These are phyloP conservation scores for Nesidiocoris tenuis DNA, from an alignment of 2,888 invertebrate species.

Conservation along the genomic window DNA sequence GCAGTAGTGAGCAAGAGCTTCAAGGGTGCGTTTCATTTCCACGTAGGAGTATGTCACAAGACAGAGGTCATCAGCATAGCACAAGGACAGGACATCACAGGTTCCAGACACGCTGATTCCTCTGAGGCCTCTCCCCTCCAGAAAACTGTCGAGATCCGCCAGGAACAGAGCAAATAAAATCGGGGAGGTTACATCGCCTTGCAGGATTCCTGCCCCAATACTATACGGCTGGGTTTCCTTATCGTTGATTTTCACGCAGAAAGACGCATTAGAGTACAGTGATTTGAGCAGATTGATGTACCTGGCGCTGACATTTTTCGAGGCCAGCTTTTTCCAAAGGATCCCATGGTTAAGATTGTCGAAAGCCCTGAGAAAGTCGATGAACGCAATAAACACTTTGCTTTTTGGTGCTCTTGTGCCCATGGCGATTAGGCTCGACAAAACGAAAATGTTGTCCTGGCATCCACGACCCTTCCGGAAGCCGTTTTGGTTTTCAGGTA, in stretches of 20 bases:
- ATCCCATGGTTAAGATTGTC: constrained; percentile 4
- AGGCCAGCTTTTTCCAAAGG: constrained; percentile 9
- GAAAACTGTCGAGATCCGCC: constrained; percentile 14
- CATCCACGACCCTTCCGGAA: neutral
- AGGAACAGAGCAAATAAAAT: constrained; percentile 12
- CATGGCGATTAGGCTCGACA: constrained; percentile 8
- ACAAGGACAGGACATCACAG: constrained; percentile 1
- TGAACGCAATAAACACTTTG: constrained; percentile 6
- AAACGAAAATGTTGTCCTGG: neutral
- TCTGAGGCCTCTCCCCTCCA: neutral
- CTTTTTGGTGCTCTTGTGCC: constrained; percentile 3
- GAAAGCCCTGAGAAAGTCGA: constrained; percentile 12
- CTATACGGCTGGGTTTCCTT: neutral
- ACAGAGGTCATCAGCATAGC: constrained; percentile 14
- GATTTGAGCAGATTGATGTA: constrained; percentile 3
- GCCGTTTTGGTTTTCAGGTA: constrained; percentile 12
- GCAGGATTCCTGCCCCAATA: constrained; percentile 7
- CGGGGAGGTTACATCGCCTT: constrained; percentile 18
- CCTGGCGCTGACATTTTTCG: constrained; percentile 11
- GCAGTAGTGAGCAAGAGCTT: constrained; percentile 3
- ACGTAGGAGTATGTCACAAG: constrained; percentile 11
- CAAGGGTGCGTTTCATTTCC: constrained; percentile 1
- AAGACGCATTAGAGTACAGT: neutral
- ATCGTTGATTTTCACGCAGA: neutral
- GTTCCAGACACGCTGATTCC: neutral